Conservation (phyloP, 2,797 vertebrate genomes). For the Botia almorhae region DNA sequence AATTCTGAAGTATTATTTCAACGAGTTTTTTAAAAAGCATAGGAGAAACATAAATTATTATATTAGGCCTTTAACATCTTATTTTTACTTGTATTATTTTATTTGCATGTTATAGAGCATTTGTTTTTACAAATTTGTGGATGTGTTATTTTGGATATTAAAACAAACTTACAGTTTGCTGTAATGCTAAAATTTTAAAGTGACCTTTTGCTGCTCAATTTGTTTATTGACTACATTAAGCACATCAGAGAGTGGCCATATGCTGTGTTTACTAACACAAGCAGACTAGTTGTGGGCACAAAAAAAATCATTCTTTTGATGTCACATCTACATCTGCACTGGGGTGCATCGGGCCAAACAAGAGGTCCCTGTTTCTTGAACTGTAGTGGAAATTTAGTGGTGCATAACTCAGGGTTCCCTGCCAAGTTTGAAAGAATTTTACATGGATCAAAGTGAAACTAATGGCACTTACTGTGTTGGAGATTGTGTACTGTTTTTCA, state of each 20-base stretch:
- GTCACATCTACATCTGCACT: conserved; percentile 17
- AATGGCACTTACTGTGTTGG: conserved; percentile 55
- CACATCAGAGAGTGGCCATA: neutral
- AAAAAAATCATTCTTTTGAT: conserved; percentile 29
- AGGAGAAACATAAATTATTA: too few relatives aligned
- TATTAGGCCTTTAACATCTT: too few relatives aligned
- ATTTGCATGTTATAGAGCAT: too few relatives aligned
- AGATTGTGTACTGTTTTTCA: conserved; percentile 31
- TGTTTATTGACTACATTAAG: neutral
- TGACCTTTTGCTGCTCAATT: neutral
- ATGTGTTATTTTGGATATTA: too few relatives aligned
- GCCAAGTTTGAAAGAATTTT: conserved; percentile 57
- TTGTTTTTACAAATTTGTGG: neutral
- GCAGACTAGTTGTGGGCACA: conserved; percentile 32
- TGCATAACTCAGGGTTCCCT: conserved; percentile 46
- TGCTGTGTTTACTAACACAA: neutral
- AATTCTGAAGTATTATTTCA: neutral
- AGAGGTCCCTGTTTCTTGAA: conserved; percentile 36
- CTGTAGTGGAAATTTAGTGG: conserved; percentile 41
- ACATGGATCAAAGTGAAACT: conserved; percentile 54
- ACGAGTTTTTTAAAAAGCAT: neutral
- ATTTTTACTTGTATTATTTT: too few relatives aligned
- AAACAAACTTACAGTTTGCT: too few relatives aligned
- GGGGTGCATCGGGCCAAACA: conserved; percentile 42
- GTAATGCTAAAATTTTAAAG: neutral